These are phyloP conservation scores for Ispidina picta DNA, from an alignment of 2,797 vertebrate species.

Conservation along the genomic window DNA sequence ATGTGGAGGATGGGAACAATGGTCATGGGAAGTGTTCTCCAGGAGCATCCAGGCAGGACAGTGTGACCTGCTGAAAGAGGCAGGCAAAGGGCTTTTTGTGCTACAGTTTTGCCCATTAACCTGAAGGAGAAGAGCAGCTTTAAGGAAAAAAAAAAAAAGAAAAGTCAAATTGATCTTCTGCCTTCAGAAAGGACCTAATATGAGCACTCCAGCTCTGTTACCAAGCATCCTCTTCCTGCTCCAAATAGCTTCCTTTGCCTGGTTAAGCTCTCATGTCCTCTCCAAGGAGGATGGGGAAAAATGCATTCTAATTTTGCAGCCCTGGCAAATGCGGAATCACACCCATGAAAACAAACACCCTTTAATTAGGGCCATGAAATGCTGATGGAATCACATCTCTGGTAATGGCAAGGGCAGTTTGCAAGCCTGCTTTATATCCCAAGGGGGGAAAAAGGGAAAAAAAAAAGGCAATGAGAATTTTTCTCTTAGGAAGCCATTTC, in stretches of 20 bases:
- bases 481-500: not conserved
- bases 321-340: slow-evolving; percentile 40
- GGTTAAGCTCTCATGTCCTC: slow-evolving; percentile 1
- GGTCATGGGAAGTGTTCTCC: not conserved
- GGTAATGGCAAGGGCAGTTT: not conserved
- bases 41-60: not conserved
- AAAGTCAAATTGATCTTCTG: not conserved
- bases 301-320: not conserved
- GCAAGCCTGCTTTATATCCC: not conserved
- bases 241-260: slow-evolving; percentile 64
- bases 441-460: accelerated
- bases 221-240: slow-evolving; percentile 70
- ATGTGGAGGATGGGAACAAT: not conserved
- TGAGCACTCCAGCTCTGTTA: not conserved
- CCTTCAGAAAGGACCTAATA: not conserved
- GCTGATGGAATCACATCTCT: not conserved
- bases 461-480: not conserved
- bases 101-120: not conserved
- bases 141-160: not conserved
- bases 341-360: slow-evolving; percentile 7
- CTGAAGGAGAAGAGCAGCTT: not conserved
- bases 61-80: not conserved
- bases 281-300: slow-evolving; percentile 26
- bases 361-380: slow-evolving; percentile 12
- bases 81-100: not conserved